Conservation (phyloP, 2,797 vertebrate species). For the Phataginus tricuspis region DNA sequence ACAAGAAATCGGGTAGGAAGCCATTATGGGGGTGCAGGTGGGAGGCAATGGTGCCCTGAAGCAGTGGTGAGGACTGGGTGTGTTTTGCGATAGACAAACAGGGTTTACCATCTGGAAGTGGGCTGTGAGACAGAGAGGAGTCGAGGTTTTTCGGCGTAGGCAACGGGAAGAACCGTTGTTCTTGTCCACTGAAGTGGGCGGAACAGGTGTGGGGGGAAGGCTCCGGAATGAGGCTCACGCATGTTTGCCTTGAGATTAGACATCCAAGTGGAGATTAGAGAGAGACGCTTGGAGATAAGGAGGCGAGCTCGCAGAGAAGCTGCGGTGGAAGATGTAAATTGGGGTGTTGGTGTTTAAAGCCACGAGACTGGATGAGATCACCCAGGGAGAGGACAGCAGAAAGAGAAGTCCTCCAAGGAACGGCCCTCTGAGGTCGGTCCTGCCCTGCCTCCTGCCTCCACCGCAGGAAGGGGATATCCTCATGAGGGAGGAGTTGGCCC, state of each 20-base stretch:
- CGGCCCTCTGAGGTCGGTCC: constrained; percentile 37
- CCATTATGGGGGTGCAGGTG: background rate
- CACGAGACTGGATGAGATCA: constrained; percentile 45
- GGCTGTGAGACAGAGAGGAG: background rate
- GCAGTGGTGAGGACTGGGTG: background rate
- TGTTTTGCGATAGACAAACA: background rate
- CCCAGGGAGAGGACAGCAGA: constrained; percentile 29
- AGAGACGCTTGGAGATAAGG: background rate
- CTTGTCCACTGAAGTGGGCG: constrained; percentile 10
- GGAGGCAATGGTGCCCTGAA: background rate
- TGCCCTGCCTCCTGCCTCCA: background rate
- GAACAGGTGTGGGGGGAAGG: background rate
- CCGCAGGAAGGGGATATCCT: background rate
- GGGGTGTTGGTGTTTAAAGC: constrained; percentile 32
- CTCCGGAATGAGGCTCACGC: background rate
- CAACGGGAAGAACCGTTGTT: background rate
- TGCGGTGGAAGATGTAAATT: background rate
- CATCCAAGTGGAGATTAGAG: background rate
- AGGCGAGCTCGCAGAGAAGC: background rate
- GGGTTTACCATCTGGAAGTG: background rate
- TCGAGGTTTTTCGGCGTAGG: background rate
- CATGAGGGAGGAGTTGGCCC: background rate
- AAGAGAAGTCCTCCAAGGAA: background rate
- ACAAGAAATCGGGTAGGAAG: background rate
- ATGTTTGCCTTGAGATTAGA: background rate